These are phyloP conservation scores for Drosophila eohydei DNA, from an alignment of 2,888 invertebrate genomes.

Conservation along the genomic window DNA sequence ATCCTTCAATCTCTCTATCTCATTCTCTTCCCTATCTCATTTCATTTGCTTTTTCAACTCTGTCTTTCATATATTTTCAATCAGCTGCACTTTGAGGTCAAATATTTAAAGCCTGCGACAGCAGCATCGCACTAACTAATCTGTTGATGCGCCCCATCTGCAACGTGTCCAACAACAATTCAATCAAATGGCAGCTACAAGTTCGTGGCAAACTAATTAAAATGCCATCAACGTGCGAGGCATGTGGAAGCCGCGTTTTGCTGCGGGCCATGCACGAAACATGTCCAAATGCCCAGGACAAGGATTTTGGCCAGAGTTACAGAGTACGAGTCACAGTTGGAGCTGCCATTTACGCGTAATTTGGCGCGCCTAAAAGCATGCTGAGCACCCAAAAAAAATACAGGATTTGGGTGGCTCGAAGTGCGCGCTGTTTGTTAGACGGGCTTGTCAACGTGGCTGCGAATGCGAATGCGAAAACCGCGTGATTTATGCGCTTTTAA, in stretches of 20 bases:
- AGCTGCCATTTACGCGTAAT: conserved; percentile 78
- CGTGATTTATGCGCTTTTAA: conserved; percentile 83
- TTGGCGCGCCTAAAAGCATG: conserved; percentile 76
- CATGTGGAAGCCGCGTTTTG: conserved; percentile 39
- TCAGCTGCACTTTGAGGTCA: conserved; percentile 10
- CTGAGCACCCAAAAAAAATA: conserved; percentile 8
- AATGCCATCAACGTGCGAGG: conserved; percentile 72
- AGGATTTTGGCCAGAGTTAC: conserved; percentile 2
- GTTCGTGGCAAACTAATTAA: conserved; percentile 77
- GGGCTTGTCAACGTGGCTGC: conserved; percentile 72
- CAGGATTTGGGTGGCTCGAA: conserved; percentile 6
- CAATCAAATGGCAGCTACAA: conserved; percentile 74
- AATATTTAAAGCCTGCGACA: conserved; percentile 16
- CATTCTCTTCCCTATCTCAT: too few species aligned
- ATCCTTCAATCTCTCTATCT: background rate
- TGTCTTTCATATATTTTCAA: background rate
- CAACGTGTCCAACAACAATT: conserved; percentile 56
- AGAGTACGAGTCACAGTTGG: conserved; percentile 51
- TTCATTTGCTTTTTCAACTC: background rate
- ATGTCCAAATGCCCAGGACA: conserved; percentile 5
- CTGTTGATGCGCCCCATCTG: conserved; percentile 14
- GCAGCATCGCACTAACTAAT: conserved; percentile 32
- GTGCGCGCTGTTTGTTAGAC: conserved; percentile 41
- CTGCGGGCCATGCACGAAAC: conserved; percentile 54
- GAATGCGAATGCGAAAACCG: conserved; percentile 58